phyloP scores from a whole-genome alignment of 2,113 vertebrate genomes.

The Hemiprocne comata region DNA sequence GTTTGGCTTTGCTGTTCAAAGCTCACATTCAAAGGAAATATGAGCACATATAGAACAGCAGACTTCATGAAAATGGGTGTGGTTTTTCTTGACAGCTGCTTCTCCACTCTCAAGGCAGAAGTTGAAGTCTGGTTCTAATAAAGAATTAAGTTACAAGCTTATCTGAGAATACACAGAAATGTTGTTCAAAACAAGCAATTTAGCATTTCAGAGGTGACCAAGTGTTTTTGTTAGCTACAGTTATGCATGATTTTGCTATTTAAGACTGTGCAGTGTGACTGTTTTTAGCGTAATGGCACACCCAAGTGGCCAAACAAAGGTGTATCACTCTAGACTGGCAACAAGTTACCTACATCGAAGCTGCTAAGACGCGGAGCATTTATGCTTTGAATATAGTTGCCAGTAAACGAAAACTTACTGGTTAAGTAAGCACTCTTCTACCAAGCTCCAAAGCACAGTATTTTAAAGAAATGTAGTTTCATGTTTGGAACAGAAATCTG shows the following conservation, averaged over 20 bases:
- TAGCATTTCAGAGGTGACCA: not conserved
- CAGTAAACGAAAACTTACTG: not conserved
- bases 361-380: not conserved
- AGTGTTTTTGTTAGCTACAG: not conserved
- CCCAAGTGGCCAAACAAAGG: not conserved
- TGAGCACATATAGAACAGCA: not conserved
- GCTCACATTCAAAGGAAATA: not conserved
- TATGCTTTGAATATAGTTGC: not conserved
- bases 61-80: not conserved
- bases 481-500: not conserved
- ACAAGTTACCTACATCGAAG: rapidly evolving
- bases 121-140: not conserved
- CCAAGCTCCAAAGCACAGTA: not conserved
- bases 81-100: not conserved
- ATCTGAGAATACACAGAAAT: not conserved
- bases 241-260: not conserved
- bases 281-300: conserved; percentile 2
- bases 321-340: not conserved
- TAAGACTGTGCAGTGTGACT: not conserved
- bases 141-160: not conserved
- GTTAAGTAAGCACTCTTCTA: not conserved
- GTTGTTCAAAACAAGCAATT: not conserved
- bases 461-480: not conserved
- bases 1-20: conserved; percentile 18
- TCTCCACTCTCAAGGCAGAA: not conserved